Percentiles rank a stretch among this genome's conserved stretches.
Conservation (phyloP, 2,113 vertebrate species). For the Periophthalmus modestus region DNA sequence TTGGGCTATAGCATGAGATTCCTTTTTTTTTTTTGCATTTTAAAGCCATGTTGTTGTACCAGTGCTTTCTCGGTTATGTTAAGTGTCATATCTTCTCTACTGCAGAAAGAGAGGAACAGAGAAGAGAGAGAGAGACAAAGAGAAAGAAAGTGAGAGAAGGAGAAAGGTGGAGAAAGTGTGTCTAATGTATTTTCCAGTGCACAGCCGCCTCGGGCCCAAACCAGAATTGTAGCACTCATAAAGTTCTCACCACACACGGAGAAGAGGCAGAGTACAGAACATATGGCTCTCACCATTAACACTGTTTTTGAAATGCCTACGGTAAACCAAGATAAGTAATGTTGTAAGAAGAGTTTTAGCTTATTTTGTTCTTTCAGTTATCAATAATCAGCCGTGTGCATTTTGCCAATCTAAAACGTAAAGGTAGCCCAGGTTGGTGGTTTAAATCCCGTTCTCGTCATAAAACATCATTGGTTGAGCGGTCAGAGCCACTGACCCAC, state of each 20-base stretch:
- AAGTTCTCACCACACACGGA: conserved; percentile 43
- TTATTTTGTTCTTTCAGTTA: background rate
- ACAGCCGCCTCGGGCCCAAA: conserved; percentile 50
- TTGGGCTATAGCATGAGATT: too few relatives aligned
- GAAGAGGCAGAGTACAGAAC: background rate
- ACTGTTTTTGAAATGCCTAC: background rate
- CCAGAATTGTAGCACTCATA: conserved; percentile 47
- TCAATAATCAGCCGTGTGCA: too few relatives aligned
- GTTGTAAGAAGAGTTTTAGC: background rate
- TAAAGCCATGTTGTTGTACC: too few relatives aligned
- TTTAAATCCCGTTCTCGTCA: too few relatives aligned
- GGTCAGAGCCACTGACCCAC: too few relatives aligned
- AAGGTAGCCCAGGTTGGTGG: too few relatives aligned
- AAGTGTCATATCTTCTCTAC: too few relatives aligned
- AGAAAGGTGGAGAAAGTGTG: background rate
- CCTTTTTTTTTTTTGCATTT: too few relatives aligned
- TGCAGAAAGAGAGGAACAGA: too few relatives aligned
- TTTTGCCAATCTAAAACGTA: too few relatives aligned
- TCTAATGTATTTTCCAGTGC: conserved; percentile 58
- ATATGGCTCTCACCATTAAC: conserved; percentile 7
- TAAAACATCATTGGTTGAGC: too few relatives aligned
- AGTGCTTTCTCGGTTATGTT: too few relatives aligned
- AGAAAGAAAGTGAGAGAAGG: background rate
- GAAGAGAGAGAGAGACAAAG: background rate
- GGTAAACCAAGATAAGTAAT: background rate